phyloP scores from a whole-genome alignment of 1,140 invertebrate genomes.

The Mycetomoellerius zeteki region DNA sequence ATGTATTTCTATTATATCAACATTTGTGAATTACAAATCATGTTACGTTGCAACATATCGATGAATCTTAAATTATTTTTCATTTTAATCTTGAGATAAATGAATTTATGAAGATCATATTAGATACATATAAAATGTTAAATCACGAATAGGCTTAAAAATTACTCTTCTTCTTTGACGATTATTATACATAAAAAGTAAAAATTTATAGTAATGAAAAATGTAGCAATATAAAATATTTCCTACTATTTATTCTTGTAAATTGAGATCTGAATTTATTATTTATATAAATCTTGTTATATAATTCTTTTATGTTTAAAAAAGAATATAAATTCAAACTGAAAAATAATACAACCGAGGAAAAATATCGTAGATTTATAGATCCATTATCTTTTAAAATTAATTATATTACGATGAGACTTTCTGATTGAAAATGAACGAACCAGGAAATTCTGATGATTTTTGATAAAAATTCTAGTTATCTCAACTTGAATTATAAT shows the following conservation, averaged over 20 bases:
- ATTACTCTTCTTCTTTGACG: not conserved
- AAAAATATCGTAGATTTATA: not conserved
- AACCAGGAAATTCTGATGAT: too few species aligned
- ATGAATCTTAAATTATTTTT: constrained; percentile 5
- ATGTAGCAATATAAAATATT: not conserved
- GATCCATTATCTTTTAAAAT: too few species aligned
- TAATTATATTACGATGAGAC: too few species aligned
- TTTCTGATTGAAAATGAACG: not conserved
- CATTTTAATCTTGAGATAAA: not conserved
- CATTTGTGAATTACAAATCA: not conserved
- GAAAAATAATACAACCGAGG: not conserved
- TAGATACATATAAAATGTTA: not conserved
- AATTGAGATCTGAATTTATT: not conserved
- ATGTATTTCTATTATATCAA: not conserved
- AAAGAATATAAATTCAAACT: not conserved
- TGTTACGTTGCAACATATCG: not conserved
- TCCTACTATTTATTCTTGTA: not conserved
- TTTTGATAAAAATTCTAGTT: too few species aligned
- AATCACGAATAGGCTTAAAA: not conserved
- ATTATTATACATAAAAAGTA: not conserved
- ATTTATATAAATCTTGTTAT: not conserved
- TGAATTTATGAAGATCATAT: not conserved
- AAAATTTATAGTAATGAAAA: not conserved
- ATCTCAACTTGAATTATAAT: too few species aligned
- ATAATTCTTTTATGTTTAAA: not conserved